phyloP scores from a whole-genome alignment of 2,888 invertebrate species.

The Embidobia sp. region DNA sequence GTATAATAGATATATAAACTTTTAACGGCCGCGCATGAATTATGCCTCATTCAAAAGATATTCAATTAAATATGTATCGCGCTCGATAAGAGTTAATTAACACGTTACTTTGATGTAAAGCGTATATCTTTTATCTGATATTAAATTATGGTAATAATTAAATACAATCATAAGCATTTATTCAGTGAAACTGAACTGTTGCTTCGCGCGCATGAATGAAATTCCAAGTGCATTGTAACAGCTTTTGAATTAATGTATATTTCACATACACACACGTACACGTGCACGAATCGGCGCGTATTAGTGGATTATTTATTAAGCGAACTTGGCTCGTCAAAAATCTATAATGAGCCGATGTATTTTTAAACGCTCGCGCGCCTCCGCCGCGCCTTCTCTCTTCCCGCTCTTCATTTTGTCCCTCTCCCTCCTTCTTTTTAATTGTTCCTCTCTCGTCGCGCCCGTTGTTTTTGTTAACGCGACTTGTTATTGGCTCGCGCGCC shows the following conservation, averaged over 20 bases:
- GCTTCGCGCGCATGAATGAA: constrained; percentile 63
- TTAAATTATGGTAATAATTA: constrained; percentile 63
- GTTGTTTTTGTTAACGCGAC: too few species aligned
- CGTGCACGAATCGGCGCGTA: constrained; percentile 1
- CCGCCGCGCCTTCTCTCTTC: background rate
- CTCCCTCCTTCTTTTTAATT: background rate
- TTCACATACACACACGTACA: constrained; percentile 22
- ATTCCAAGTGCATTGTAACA: constrained; percentile 63
- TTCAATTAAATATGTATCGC: constrained; percentile 62
- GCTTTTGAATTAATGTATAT: constrained; percentile 59
- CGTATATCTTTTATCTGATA: constrained; percentile 60
- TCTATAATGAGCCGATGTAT: constrained; percentile 52
- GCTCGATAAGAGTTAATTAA: constrained; percentile 62
- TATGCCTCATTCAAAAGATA: constrained; percentile 50
- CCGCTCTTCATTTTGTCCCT: background rate
- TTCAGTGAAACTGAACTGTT: constrained; percentile 63
- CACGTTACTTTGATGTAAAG: constrained; percentile 58
- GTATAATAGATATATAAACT: constrained; percentile 53
- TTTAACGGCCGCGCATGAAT: constrained; percentile 50
- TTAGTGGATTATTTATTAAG: constrained; percentile 54
- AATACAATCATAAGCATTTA: constrained; percentile 61
- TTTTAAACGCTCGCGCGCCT: constrained; percentile 41
- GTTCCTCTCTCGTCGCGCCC: background rate
- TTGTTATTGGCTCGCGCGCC: constrained; percentile 8
- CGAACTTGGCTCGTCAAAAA: constrained; percentile 54